phyloP scores from a whole-genome alignment of 2,797 vertebrate species.

The Xenopus petersii region DNA sequence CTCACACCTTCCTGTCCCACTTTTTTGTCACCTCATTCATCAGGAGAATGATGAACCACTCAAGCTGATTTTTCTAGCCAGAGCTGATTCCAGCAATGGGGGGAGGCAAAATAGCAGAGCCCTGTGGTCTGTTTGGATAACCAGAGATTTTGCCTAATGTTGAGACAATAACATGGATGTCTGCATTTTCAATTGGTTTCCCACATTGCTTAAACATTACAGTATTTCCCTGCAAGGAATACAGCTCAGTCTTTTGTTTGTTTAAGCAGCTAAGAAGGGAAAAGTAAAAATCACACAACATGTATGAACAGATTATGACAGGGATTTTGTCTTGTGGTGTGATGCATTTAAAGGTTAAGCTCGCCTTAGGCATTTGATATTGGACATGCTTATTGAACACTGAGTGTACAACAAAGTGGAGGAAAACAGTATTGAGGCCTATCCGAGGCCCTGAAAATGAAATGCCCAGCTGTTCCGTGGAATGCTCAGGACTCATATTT shows the following conservation, averaged over 20 bases:
- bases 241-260: not conserved
- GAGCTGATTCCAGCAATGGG: no score
- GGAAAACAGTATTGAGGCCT: slow-evolving; percentile 3
- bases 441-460: slow-evolving; percentile 17
- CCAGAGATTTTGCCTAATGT: no score
- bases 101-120: no score
- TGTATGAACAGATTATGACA: slow-evolving; percentile 2
- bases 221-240: no score
- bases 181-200: no score
- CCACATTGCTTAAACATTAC: no score
- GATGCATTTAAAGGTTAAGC: not conserved
- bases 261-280: not conserved
- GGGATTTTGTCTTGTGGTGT: not conserved
- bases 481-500: slow-evolving; percentile 37
- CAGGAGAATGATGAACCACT: no score
- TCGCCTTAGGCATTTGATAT: slow-evolving; percentile 2
- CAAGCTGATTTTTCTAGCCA: no score
- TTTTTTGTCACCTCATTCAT: no score
- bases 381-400: slow-evolving; percentile 7
- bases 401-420: slow-evolving; percentile 12
- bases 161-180: no score
- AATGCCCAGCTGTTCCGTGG: slow-evolving; percentile 37
- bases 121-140: no score
- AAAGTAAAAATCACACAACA: not conserved
- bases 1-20: no score